Conservation (phyloP, 2,888 invertebrate genomes). For the Leucophenga montana region DNA sequence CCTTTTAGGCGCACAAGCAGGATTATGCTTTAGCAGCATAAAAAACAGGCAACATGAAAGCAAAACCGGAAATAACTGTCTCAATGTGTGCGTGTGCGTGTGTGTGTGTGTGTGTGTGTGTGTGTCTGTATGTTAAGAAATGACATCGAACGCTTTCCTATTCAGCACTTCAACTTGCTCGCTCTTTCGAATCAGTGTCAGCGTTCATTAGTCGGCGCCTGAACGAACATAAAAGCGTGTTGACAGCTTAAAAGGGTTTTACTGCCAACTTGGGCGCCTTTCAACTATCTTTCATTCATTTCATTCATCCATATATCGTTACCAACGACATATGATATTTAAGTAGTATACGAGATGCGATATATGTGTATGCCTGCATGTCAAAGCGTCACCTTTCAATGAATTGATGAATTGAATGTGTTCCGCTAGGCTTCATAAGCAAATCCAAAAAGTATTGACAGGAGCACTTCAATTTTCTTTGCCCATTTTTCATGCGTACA, state of each 20-base stretch:
- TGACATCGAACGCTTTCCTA: not conserved
- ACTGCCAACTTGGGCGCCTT: not conserved
- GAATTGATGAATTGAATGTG: constrained; percentile 44
- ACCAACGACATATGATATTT: constrained; percentile 33
- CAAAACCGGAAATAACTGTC: constrained; percentile 7
- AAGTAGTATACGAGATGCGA: no score
- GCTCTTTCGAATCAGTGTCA: constrained; percentile 48
- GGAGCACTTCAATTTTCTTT: constrained; percentile 19
- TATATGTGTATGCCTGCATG: constrained; percentile 31
- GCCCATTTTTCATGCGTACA: not conserved
- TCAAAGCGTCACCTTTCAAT: constrained; percentile 39
- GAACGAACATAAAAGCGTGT: constrained; percentile 47
- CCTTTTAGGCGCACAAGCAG: not conserved
- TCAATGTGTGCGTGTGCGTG: not conserved
- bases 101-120: no score
- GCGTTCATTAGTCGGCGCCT: constrained; percentile 52
- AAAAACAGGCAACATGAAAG: not conserved
- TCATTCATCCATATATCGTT: not conserved
- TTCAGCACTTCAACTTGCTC: no score
- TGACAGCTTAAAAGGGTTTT: constrained; percentile 66
- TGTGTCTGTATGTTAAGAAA: not conserved
- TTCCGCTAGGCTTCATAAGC: constrained; percentile 18
- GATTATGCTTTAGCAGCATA: not conserved
- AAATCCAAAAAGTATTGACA: constrained; percentile 37
- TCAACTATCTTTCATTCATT: not conserved